A percentile compares a stretch with the other conserved stretches of the same genome.
Conservation (phyloP, 1,140 invertebrate genomes). For the Rhyzopertha dominica region DNA sequence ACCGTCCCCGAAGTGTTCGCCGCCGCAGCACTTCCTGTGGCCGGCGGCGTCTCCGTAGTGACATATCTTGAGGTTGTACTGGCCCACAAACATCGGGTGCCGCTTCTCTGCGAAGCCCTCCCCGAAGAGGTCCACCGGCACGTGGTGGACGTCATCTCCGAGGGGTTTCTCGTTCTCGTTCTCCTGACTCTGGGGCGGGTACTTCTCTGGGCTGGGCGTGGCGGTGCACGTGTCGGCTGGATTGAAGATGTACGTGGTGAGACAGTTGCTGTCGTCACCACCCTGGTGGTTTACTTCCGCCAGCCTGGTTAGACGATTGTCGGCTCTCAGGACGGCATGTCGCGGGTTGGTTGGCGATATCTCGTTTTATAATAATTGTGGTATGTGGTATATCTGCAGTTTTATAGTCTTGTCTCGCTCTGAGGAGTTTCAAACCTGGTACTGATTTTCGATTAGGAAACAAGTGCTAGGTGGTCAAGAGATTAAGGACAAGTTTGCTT, state of each 20-base stretch:
- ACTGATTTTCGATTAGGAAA: too few relatives aligned
- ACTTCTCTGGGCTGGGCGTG: constrained; percentile 38
- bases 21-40: constrained; percentile 38
- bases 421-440: too few relatives aligned
- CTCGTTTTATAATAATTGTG: too few relatives aligned
- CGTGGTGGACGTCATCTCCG: constrained; percentile 13
- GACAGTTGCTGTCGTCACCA: constrained; percentile 38
- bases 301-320: constrained; percentile 39
- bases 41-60: constrained; percentile 25
- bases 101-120: constrained; percentile 35
- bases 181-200: constrained; percentile 13
- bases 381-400: too few relatives aligned
- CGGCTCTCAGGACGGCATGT: too few relatives aligned
- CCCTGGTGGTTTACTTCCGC: too few relatives aligned
- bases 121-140: constrained; percentile 24
- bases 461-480: too few relatives aligned
- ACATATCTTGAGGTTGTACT: constrained; percentile 38
- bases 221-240: constrained; percentile 43
- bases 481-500: too few relatives aligned
- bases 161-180: constrained; percentile 1
- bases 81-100: constrained; percentile 35
- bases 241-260: constrained; percentile 44
- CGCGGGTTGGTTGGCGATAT: too few relatives aligned
- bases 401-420: too few relatives aligned
- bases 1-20: constrained; percentile 32